Base-by-base conservation (phyloP, 1,140 invertebrate species). In the Drosophila parvula region DNA sequence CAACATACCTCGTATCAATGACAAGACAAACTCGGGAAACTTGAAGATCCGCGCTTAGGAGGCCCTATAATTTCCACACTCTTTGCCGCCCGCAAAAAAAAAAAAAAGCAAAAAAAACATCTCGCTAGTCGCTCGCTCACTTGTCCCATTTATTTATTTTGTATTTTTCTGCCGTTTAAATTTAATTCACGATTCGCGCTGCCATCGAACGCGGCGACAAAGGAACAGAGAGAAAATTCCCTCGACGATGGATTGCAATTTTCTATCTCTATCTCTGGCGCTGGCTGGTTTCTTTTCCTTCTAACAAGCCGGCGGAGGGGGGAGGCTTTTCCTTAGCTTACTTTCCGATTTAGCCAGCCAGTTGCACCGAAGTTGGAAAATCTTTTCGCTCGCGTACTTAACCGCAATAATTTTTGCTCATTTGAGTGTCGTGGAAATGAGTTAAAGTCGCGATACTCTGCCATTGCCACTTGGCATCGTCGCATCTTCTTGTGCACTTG, bases 391-490 rank as follows among this genome's bases (percentile, higher is more conserved):
- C 73, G 81, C 82, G 84, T 89, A 89, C 84, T 89, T 89, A 89
- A 89, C 84, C 84, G 84, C 84, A 89, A 89, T 89, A 89, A 89
- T 89, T 89, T 77, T 89, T 88, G 80, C 83, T 89, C 84, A 89
- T 89, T 89, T 89, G 84, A 89, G 84, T 89, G 84, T 89, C 84
- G 84, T 89, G 84, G 84, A 89, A 89, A 89, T 89, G 84, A 89
- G 84, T 89, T 89, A 89, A 84, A 77, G 79, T 78, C 53, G 59
- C 58, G 75, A 68, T 59, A 38, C 65, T 36, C 34, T 50, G 62
- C 59, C 53, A 56, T 62, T 77, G 82, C 78, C 81, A 84, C 73
- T 81, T 85, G 78, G 82, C 69, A 47, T 69, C 69, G 65, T 65
- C 60, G 61, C 61, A 60, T 64, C 62, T 61, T 64, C 61, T 18